Percentiles rank a stretch among this genome's conserved stretches.
phyloP scores from a whole-genome alignment of 2,113 vertebrate genomes.

The Sorex fumeus region DNA sequence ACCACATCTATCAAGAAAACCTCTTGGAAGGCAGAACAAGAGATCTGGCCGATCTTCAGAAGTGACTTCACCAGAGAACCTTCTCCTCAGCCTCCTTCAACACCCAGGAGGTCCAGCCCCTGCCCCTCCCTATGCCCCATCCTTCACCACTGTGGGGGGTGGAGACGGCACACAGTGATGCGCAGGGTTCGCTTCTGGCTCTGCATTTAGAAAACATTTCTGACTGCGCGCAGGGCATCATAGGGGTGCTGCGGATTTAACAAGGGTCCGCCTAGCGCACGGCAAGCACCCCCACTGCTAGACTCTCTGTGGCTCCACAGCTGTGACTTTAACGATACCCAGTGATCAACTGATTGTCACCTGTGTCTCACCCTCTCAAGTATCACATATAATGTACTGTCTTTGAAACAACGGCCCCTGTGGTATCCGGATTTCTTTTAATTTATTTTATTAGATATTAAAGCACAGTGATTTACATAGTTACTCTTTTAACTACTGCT shows the following conservation, averaged over 20 bases:
- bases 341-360: neutral
- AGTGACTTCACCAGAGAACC: neutral
- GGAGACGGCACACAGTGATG: neutral
- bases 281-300: too few species aligned
- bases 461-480: too few species aligned
- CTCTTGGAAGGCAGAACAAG: neutral
- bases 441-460: too few species aligned
- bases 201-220: too few species aligned
- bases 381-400: constrained; percentile 7
- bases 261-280: too few species aligned
- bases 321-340: neutral
- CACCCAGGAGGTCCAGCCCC: neutral
- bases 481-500: constrained; percentile 36
- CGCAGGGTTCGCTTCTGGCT: too few species aligned
- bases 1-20: neutral
- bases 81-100: too few species aligned
- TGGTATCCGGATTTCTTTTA: constrained; percentile 67
- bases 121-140: too few species aligned
- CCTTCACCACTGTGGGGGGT: neutral
- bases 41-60: neutral
- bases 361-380: constrained; percentile 20
- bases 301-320: too few species aligned
- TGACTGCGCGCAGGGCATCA: too few species aligned
- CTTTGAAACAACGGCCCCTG: neutral
- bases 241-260: too few species aligned